These are phyloP conservation scores for Tromatobia lineatoria DNA, from an alignment of 2,888 invertebrate species.

Conservation along the genomic window DNA sequence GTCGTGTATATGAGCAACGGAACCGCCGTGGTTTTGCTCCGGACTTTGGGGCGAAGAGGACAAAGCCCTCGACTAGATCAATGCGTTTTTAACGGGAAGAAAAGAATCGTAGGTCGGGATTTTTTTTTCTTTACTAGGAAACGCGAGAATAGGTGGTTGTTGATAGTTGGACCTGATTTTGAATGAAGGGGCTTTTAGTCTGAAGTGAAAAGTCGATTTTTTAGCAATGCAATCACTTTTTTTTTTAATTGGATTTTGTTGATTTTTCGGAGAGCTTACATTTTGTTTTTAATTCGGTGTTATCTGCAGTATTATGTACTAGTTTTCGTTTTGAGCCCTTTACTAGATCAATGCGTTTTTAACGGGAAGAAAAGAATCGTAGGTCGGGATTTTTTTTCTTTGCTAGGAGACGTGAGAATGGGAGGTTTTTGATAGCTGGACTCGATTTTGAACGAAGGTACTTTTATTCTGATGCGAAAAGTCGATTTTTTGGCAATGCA, in stretches of 20 bases:
- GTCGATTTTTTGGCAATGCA: neutral
- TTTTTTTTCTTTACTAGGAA: neutral
- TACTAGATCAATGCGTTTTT: constrained; percentile 24
- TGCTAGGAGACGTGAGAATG: neutral
- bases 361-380: neutral
- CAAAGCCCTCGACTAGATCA: constrained; percentile 37
- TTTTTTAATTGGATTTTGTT: neutral
- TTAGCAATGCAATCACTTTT: neutral
- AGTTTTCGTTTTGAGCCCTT: too few species aligned
- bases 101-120: constrained; percentile 32
- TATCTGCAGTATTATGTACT: too few species aligned
- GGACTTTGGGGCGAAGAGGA: constrained; percentile 29
- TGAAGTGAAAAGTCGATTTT: neutral
- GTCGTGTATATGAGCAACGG: constrained; percentile 17
- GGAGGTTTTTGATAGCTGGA: constrained; percentile 2
- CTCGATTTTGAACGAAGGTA: neutral
- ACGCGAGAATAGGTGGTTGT: neutral
- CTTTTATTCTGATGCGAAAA: constrained; percentile 1
- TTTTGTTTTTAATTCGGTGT: too few species aligned
- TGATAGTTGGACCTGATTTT: constrained; percentile 3
- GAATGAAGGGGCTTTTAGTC: neutral
- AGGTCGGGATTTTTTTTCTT: constrained; percentile 23
- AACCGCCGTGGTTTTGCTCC: constrained; percentile 17
- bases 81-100: neutral
- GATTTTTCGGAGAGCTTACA: neutral